These are phyloP conservation scores for Drosophila takahashii DNA, from an alignment of 1,140 invertebrate species.

Conservation along the genomic window DNA sequence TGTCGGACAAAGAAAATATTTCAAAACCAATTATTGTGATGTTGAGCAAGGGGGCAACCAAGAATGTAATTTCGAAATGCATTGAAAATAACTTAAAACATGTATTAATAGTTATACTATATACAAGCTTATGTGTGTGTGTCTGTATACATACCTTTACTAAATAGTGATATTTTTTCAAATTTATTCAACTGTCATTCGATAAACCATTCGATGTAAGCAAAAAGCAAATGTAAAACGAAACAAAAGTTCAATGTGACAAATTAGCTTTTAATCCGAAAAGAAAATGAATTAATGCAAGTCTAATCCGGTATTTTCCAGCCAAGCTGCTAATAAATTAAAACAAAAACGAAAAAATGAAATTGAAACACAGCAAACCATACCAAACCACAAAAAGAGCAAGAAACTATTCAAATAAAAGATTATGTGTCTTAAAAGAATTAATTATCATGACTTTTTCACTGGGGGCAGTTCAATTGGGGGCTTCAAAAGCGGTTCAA, in stretches of 20 bases:
- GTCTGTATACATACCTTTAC: constrained; percentile 40
- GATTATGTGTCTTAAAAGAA: constrained; percentile 82
- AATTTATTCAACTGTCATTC: constrained; percentile 68
- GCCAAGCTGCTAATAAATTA: constrained; percentile 52
- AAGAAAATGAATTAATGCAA: constrained; percentile 52
- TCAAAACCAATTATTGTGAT: constrained; percentile 64
- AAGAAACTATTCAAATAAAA: constrained; percentile 79
- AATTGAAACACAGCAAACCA: constrained; percentile 35
- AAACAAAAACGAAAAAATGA: constrained; percentile 25
- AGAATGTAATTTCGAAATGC: constrained; percentile 68
- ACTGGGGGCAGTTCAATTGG: constrained; percentile 39
- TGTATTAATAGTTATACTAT: constrained; percentile 72
- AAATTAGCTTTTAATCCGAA: constrained; percentile 74
- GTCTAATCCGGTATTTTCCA: constrained; percentile 59
- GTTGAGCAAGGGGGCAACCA: constrained; percentile 38
- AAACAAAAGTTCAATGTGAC: constrained; percentile 73
- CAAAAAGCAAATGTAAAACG: constrained; percentile 45
- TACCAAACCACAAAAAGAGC: constrained; percentile 53
- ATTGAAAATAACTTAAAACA: constrained; percentile 69
- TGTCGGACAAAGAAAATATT: constrained; percentile 49
- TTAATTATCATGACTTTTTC: constrained; percentile 68
- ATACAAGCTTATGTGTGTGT: constrained; percentile 53
- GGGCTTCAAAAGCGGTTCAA: constrained; percentile 37
- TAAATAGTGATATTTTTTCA: constrained; percentile 70
- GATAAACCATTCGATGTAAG: constrained; percentile 66